These are phyloP conservation scores for Corythoichthys intestinalis DNA, from an alignment of 2,113 vertebrate species.

Conservation along the genomic window DNA sequence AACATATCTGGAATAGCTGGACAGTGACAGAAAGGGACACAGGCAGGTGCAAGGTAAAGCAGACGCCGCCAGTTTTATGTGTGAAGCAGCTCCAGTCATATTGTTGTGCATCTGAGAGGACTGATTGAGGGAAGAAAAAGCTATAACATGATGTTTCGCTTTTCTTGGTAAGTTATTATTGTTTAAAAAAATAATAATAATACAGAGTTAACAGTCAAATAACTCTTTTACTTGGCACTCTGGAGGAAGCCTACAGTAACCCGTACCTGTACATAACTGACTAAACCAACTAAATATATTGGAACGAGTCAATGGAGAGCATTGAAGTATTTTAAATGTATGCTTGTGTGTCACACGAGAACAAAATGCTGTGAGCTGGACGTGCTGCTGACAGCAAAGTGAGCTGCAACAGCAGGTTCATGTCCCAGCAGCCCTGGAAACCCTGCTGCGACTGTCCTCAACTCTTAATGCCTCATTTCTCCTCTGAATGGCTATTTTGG, in stretches of 20 bases:
- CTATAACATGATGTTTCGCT: not conserved
- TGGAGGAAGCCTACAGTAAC: not conserved
- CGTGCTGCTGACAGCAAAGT: slow-evolving; percentile 51
- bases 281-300: not conserved
- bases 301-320: slow-evolving; percentile 1
- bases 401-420: slow-evolving; percentile 62
- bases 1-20: slow-evolving; percentile 72
- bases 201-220: slow-evolving; percentile 41
- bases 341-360: slow-evolving; percentile 28
- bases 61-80: not conserved
- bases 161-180: too few species aligned
- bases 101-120: not conserved
- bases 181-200: too few species aligned
- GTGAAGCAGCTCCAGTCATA: not conserved
- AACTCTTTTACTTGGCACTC: slow-evolving; percentile 34
- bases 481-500: slow-evolving; percentile 29
- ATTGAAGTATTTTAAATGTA: slow-evolving; percentile 22
- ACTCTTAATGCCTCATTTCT: slow-evolving; percentile 38
- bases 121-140: not conserved
- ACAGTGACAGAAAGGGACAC: slow-evolving; percentile 47
- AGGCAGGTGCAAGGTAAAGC: slow-evolving; percentile 17
- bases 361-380: slow-evolving; percentile 33
- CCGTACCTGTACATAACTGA: not conserved
- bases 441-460: slow-evolving; percentile 33
- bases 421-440: slow-evolving; percentile 28